Evolutionary conservation across 1,140 invertebrate genomes (phyloP).

Genomic region (Philotrypesis tridentata): DNA sequence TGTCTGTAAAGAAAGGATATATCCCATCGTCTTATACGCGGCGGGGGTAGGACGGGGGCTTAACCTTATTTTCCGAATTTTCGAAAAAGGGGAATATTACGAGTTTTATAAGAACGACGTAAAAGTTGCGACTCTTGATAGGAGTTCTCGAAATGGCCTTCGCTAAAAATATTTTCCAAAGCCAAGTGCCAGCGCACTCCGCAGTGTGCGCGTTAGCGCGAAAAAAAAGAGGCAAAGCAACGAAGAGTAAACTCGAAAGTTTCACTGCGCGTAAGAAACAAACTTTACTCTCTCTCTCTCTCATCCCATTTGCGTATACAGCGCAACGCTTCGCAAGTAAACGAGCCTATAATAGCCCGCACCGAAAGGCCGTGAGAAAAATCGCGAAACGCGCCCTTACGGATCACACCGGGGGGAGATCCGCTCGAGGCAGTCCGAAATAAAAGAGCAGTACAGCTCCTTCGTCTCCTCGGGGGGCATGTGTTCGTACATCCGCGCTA

Average conservation of each 20-base stretch:
- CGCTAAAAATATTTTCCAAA: background rate
- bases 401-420: too few relatives aligned
- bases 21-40: background rate
- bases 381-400: too few relatives aligned
- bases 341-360: background rate
- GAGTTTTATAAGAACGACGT: background rate
- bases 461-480: background rate
- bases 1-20: background rate
- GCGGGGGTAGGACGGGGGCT: too few relatives aligned
- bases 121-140: too few relatives aligned
- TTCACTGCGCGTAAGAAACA: background rate
- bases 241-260: too few relatives aligned
- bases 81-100: background rate
- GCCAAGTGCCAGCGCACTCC: too few relatives aligned
- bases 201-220: background rate
- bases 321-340: too few relatives aligned
- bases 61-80: background rate
- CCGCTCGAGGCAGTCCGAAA: background rate
- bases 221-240: background rate
- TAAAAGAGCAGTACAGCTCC: background rate
- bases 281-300: background rate
- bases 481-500: slow-evolving; percentile 1
- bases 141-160: too few relatives aligned
- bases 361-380: background rate
- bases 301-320: background rate